Evolutionary conservation across 2,113 vertebrate genomes (phyloP), one percentile per base, ranked within the genome.

Genomic region (Pterocles burchelli): DNA sequence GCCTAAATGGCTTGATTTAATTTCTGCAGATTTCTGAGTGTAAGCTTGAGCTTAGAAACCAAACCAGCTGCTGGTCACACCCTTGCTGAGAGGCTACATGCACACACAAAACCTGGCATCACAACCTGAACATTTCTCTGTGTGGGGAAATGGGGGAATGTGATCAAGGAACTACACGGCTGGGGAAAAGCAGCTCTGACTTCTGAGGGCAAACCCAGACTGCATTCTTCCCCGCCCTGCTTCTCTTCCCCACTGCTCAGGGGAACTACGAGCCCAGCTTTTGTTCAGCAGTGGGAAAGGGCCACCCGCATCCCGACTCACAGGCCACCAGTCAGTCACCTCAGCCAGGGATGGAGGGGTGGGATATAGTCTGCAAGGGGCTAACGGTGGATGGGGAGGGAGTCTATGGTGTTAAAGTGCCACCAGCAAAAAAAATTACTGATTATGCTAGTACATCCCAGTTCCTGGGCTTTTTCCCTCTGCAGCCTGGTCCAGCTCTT

Each of bases 91-190:
- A 49, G 17, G 19, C 25, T 48, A 52, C 17, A 15, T 11, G 65
- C 49, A 54, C 28, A 13, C 62, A 16, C 2, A 6, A 46, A 59
- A 36, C 11, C 48, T 10, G 19, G 41, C 13, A 17, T 10, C 26
- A 10, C 36, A 14, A 5, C 4, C 28, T 10, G 28, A 62, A 18
- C 13, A 0, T 41, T 49, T 17, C 48, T 41, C 18, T 3, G 1
- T 3, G 24, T 26, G n/a, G 9, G 36, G 10, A 66, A 46, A 65
- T 41, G 38, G 28, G 18, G 51, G 74, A 46, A 46, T 0, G 3
- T 7, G 29, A 31, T 10, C 24, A 45, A 38, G n/a, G n/a, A 45
- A 26, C 7, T 4, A 43, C 14, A 11, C 0, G 2, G 46, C 9
- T 41, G 70, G 52, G 45, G 58, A 58, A 61, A 78, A 82, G 31